Conservation (phyloP, 1,140 invertebrate genomes). For the Dendroctonus valens region DNA sequence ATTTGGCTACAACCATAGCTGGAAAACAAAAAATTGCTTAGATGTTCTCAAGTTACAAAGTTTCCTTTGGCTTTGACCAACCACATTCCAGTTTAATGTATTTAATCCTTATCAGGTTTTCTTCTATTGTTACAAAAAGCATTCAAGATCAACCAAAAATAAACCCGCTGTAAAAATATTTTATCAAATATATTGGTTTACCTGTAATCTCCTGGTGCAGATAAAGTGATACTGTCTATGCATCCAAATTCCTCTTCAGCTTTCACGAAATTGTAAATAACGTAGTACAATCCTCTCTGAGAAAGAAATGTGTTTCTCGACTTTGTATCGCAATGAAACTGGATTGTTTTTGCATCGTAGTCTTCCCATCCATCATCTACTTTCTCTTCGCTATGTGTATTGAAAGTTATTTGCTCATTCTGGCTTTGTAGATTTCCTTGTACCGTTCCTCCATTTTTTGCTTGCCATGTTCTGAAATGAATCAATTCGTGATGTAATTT, state of each 20-base stretch:
- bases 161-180: neutral
- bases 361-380: slow-evolving; percentile 5
- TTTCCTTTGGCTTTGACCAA: too few species aligned
- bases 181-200: neutral
- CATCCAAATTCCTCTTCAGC: slow-evolving; percentile 53
- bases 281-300: slow-evolving; percentile 83
- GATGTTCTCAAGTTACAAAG: too few species aligned
- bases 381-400: neutral
- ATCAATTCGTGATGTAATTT: too few species aligned
- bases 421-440: neutral
- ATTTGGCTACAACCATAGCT: too few species aligned
- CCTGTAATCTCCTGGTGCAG: slow-evolving; percentile 65
- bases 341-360: neutral
- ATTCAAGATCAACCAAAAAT: too few species aligned
- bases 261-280: slow-evolving; percentile 79
- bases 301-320: slow-evolving; percentile 35
- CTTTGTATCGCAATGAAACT: slow-evolving; percentile 5
- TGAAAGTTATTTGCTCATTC: neutral
- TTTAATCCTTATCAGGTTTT: too few species aligned
- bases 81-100: too few species aligned
- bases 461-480: too few species aligned
- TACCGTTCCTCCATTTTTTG: too few species aligned
- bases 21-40: too few species aligned
- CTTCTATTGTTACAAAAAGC: too few species aligned
- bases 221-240: slow-evolving; percentile 68